These are phyloP conservation scores for Proteles cristata DNA, from an alignment of 2,113 vertebrate genomes.

Conservation along the genomic window DNA sequence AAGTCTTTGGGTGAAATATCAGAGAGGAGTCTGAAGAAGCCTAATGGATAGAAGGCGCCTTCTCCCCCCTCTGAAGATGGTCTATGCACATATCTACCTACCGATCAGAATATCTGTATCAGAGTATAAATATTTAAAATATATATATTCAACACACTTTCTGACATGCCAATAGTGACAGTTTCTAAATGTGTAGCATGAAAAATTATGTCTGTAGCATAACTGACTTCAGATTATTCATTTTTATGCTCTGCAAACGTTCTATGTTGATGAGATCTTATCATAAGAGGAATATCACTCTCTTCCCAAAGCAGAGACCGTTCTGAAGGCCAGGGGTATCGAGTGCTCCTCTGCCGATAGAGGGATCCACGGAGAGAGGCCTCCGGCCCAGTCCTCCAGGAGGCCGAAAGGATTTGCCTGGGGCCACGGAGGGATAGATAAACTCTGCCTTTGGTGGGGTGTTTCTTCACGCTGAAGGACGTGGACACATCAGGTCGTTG, in stretches of 20 bases:
- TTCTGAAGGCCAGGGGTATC: background rate
- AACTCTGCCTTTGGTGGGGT: accelerated
- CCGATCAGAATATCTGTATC: background rate
- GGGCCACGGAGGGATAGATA: background rate
- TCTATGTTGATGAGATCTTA: background rate
- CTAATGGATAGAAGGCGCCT: too few species aligned
- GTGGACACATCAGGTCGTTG: accelerated
- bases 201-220: background rate
- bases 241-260: background rate
- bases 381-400: background rate
- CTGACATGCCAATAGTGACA: too few species aligned
- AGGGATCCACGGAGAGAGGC: accelerated
- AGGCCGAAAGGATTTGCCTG: accelerated
- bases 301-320: background rate
- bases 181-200: accelerated
- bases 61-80: background rate
- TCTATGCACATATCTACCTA: background rate
- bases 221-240: background rate
- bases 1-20: background rate
- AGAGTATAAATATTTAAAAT: background rate
- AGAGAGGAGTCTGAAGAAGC: background rate
- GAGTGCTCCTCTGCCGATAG: accelerated
- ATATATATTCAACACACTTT: background rate
- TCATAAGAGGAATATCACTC: background rate
- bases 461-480: accelerated